Evolutionary conservation across 2,888 invertebrate species (phyloP).

Genomic region (Marasmarcha lunaedactyla): DNA sequence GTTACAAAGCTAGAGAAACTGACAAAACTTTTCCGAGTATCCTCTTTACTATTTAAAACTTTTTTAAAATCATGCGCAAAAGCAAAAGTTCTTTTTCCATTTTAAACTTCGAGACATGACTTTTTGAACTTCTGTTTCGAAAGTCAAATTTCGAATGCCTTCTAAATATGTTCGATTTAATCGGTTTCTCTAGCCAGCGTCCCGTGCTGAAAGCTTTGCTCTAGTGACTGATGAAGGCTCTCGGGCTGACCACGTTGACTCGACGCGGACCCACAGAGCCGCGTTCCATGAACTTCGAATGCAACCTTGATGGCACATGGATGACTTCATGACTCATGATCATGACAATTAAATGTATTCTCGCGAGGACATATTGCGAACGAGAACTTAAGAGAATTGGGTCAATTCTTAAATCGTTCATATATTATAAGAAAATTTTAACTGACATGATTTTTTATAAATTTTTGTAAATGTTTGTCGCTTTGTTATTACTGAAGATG

Average conservation of each 20-base stretch:
- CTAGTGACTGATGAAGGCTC: constrained; percentile 29
- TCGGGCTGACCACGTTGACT: constrained; percentile 11
- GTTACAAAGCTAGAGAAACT: constrained; percentile 58
- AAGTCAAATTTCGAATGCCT: too few species aligned
- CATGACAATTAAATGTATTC: constrained; percentile 13
- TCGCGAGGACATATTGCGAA: constrained; percentile 32
- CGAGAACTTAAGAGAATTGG: background rate
- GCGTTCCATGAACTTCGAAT: constrained; percentile 10
- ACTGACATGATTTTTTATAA: too few species aligned
- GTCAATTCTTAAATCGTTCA: background rate
- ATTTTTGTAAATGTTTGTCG: too few species aligned
- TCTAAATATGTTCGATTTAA: too few species aligned
- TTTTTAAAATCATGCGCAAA: too few species aligned
- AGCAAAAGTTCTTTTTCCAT: too few species aligned
- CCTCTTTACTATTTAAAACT: too few species aligned
- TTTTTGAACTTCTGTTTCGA: too few species aligned
- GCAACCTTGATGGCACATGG: constrained; percentile 47
- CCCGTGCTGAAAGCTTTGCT: constrained; percentile 50
- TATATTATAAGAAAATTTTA: background rate
- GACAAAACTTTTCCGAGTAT: constrained; percentile 19
- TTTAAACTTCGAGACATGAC: too few species aligned
- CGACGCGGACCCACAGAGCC: constrained; percentile 6
- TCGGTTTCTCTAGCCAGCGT: constrained; percentile 51
- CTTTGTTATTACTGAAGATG: too few species aligned
- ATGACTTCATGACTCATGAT: constrained; percentile 25